These are phyloP conservation scores for Chaetodon trifascialis DNA, from an alignment of 2,113 vertebrate species.

Conservation along the genomic window DNA sequence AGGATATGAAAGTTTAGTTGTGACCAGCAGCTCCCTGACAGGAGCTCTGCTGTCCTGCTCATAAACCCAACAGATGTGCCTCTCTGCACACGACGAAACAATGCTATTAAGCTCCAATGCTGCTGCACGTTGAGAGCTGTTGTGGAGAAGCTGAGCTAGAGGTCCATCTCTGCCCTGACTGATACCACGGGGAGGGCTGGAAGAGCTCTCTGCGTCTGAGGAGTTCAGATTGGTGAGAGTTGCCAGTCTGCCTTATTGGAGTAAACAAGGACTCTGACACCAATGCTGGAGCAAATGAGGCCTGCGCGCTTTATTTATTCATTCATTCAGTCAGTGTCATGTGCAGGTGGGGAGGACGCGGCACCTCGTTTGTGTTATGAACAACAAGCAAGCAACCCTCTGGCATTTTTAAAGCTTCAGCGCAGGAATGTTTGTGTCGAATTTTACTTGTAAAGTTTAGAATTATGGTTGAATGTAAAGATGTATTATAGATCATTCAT, in stretches of 20 bases:
- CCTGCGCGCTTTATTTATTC: constrained; percentile 24
- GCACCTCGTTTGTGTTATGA: not conserved
- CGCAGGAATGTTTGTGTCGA: not conserved
- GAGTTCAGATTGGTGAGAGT: not conserved
- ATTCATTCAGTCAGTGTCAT: constrained; percentile 32
- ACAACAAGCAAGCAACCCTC: not conserved
- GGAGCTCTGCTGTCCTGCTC: constrained; percentile 2
- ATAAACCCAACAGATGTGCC: not conserved
- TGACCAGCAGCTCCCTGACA: not conserved
- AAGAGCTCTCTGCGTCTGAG: constrained; percentile 12
- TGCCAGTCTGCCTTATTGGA: constrained; percentile 29
- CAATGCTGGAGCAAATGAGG: constrained; percentile 25
- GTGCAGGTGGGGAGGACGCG: not conserved
- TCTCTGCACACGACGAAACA: constrained; percentile 14
- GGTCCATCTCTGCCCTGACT: not conserved
- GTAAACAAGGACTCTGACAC: constrained; percentile 47
- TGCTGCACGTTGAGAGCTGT: not conserved
- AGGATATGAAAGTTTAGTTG: not conserved
- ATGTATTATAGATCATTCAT: not conserved
- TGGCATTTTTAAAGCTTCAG: not conserved
- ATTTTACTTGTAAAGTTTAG: too few relatives aligned
- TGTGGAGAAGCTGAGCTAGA: not conserved
- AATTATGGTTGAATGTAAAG: not conserved
- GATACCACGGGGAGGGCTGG: constrained; percentile 5
- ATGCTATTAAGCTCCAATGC: constrained; percentile 1